Base-by-base conservation (phyloP, 2,113 vertebrate genomes). In the Hippopotamus amphibius region DNA sequence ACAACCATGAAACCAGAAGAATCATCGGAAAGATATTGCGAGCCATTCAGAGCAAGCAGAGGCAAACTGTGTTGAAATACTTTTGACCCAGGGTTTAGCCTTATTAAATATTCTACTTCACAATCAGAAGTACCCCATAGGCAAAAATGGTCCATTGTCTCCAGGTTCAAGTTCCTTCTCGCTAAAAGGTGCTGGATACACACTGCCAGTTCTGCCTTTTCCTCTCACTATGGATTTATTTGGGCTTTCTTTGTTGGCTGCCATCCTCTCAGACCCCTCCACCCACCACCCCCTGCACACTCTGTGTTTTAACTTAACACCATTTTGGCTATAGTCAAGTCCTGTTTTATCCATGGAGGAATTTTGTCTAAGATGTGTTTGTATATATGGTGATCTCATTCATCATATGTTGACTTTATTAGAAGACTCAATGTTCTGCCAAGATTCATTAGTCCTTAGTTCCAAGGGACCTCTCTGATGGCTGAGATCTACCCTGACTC, bases 381-480 rank as follows among this genome's bases (percentile, higher is more conserved):
- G 50, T 87, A 19, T 53, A 63, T 37, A 65, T 33, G 19, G 84
- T 74, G 63, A 72, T 50, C 68, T 87, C 74, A 92, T 59, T 46
- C 93, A 96, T 72, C 71, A 41, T 59, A 61, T 7, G 9, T 7
- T 81, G 82, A 87, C 26, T 93, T 93, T 43, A 61, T 55, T 68
- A 82, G 92, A 91, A 85, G 76, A 95, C 76, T 84, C 28, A 30
- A 6, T 83, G 84, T 97, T 80, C 93, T 84, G 80, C 85, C 95
- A 94, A 89, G 74, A 83, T 14, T 66, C 43, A 16, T 28, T 66
- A 63, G 21, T 76, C 9, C 48, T 88, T 17, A 17, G 61, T 89
- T 86, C 72, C 48, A 15, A 65, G 74, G 55, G 61, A 50, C 74
- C 55, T 55, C 28, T 77, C 55, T 19, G 83, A 65, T 26, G 71